phyloP scores from a whole-genome alignment of 2,797 vertebrate species.

The Ispidina picta region DNA sequence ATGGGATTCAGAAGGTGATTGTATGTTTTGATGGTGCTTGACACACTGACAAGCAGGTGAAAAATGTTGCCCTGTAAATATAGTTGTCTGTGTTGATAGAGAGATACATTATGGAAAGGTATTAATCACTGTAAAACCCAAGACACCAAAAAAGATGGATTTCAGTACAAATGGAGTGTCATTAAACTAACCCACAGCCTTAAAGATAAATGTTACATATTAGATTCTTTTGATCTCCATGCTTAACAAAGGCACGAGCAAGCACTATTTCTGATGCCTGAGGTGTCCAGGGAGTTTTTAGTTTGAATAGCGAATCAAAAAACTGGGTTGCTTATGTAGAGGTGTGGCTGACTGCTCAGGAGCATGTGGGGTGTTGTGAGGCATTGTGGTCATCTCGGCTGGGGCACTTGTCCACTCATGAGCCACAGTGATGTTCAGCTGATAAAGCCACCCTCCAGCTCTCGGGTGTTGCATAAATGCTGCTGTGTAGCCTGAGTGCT shows the following conservation, averaged over 20 bases:
- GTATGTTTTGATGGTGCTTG: background rate
- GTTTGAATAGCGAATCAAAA: too few relatives aligned
- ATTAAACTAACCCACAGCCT: background rate
- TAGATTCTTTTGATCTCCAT: background rate
- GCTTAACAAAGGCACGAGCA: background rate
- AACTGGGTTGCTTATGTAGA: too few relatives aligned
- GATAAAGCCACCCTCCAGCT: background rate
- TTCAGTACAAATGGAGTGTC: background rate
- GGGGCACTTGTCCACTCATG: background rate
- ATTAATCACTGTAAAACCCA: background rate
- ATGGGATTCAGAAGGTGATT: background rate
- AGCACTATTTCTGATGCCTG: background rate
- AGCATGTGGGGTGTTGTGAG: fast-evolving
- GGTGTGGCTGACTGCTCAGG: background rate
- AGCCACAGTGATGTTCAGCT: background rate
- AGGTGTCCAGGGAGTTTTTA: too few relatives aligned
- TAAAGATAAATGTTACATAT: background rate
- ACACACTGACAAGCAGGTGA: background rate
- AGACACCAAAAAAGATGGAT: background rate
- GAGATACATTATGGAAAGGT: background rate
- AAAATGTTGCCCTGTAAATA: slow-evolving; percentile 1
- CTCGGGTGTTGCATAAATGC: fast-evolving
- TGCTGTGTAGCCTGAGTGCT: fast-evolving
- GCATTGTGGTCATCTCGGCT: background rate
- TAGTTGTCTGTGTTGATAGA: background rate